Percentiles rank a stretch among this genome's conserved stretches.
phyloP scores from a whole-genome alignment of 2,797 vertebrate species.

The Malacoraja senta region DNA sequence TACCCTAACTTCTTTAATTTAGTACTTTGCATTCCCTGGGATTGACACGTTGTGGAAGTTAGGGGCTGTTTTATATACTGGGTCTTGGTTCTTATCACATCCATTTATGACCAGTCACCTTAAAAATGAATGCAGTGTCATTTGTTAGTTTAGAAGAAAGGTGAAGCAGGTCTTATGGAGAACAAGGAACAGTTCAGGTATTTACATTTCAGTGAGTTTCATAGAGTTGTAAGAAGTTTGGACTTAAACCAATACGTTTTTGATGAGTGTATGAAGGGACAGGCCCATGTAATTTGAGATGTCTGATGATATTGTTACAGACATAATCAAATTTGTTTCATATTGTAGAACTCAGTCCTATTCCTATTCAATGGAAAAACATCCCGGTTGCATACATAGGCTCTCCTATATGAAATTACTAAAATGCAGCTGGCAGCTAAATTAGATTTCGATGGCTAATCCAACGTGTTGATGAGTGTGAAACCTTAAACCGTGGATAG shows the following conservation, averaged over 20 bases:
- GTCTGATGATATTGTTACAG: not conserved
- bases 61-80: not conserved
- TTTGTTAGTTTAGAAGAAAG: not conserved
- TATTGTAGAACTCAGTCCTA: not conserved
- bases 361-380: not conserved
- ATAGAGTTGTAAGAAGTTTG: not conserved
- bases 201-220: too few species aligned
- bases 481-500: conserved; percentile 20
- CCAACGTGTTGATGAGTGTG: not conserved
- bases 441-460: conserved; percentile 1
- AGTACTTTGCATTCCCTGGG: not conserved
- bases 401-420: conserved; percentile 9
- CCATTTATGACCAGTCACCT: not conserved
- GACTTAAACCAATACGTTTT: not conserved
- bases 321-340: conserved; percentile 5
- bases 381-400: not conserved
- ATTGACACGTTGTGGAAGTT: not conserved
- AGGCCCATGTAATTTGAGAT: not conserved
- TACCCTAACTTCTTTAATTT: too few species aligned
- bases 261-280: not conserved
- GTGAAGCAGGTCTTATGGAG: not conserved
- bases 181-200: too few species aligned
- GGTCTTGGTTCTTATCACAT: not conserved
- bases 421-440: not conserved
- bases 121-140: not conserved